Evolutionary conservation across 2,113 vertebrate species (phyloP), one percentile per base, ranked within the genome.

Genomic region (Chroicocephalus ridibundus): DNA sequence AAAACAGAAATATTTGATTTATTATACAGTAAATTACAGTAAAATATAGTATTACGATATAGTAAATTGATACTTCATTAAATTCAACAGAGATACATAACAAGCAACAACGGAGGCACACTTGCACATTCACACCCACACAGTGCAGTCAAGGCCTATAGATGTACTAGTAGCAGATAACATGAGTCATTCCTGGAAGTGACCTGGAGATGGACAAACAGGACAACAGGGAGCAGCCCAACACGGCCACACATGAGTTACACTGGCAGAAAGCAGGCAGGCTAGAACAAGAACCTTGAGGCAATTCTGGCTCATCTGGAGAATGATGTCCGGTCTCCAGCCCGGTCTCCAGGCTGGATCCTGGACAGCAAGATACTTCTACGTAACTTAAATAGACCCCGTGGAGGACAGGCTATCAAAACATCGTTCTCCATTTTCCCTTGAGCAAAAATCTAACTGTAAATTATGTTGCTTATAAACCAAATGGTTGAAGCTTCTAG

Each of bases 161-260:
- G 1, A 38, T 4, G 19, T 55, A 15, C 24, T 55, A 12, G 8
- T 13, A 89, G 40, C 13, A 78, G 55, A 31, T 17, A 69, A 18
- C 1, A 36, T 2, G 5, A 69, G 15, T 32, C 20, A 52, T 19
- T 70, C 26, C n/a, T 44, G 49, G 58, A 65, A 72, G 64, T 9
- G 19, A 62, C 68, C 26, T 68, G n/a, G 52, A 80, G 34, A 65
- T 9, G 24, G 31, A 69, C 17, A 52, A 81, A 52, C 19, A 62
- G 17, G n/a, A 69, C 4, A 2, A 57, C 1, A 1, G 2, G 15
- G 12, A 61, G 11, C 10, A 44, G 47, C 18, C 11, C 11, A 60
- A 29, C 11, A 11, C 0, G 0, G 38, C 18, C 0, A 0, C 18
- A 38, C 5, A 4, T 2, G 6, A 71, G 19, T 26, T 81, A 78